These are phyloP conservation scores for Coranthus polyacanthus DNA, from an alignment of 2,797 vertebrate genomes.

Conservation along the genomic window DNA sequence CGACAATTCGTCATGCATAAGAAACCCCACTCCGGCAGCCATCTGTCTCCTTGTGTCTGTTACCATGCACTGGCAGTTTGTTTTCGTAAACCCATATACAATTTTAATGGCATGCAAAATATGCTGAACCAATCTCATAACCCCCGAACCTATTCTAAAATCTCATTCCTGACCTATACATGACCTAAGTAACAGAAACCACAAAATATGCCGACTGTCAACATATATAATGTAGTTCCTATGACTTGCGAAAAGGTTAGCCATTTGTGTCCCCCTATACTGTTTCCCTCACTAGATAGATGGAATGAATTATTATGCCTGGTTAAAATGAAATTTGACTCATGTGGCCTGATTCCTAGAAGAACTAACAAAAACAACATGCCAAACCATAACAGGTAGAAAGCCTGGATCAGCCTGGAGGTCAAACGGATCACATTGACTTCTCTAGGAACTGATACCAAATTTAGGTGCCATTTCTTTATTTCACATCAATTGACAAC, in stretches of 20 bases:
- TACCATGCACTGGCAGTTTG: conserved; percentile 66
- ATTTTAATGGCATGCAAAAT: conserved; percentile 71
- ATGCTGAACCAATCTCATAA: conserved; percentile 55
- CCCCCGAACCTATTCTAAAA: conserved; percentile 55
- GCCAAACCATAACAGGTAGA: conserved; percentile 44
- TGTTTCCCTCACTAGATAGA: conserved; percentile 52
- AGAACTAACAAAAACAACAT: conserved; percentile 51
- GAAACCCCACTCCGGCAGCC: conserved; percentile 77
- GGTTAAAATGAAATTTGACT: conserved; percentile 64
- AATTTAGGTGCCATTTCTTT: conserved; percentile 18
- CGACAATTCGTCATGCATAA: conserved; percentile 78
- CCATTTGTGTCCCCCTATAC: conserved; percentile 57
- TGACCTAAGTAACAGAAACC: conserved; percentile 72
- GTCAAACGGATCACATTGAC: conserved; percentile 44
- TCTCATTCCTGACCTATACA: conserved; percentile 51
- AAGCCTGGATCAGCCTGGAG: conserved; percentile 45
- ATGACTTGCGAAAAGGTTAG: conserved; percentile 47
- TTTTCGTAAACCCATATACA: conserved; percentile 65
- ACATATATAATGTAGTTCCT: conserved; percentile 35
- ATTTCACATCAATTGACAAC: no score
- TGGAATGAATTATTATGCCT: conserved; percentile 62
- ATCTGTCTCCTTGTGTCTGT: conserved; percentile 79
- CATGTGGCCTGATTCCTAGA: conserved; percentile 36
- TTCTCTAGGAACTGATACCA: conserved; percentile 21
- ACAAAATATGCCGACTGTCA: conserved; percentile 62